Evolutionary conservation across 2,888 invertebrate species (phyloP), one percentile per base, ranked within the genome.

Genomic region (Drosophila kokeensis): DNA sequence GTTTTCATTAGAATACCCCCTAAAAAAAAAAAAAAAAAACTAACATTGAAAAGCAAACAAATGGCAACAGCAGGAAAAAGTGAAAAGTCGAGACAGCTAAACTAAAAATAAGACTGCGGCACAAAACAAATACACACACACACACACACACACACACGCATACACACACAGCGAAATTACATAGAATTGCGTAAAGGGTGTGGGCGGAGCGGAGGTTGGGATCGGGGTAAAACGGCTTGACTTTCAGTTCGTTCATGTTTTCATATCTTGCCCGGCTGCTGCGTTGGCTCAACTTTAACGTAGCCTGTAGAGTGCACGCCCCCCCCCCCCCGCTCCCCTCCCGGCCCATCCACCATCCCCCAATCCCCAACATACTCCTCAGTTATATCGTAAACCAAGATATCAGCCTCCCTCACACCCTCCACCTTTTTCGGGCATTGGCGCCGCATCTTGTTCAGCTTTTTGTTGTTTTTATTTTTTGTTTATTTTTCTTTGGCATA

Each of bases 401-500:
- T 61, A 52, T 38, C 60, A 50, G 42, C 32, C 24, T 4, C 15
- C n/a, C n/a, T 24, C 29, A 32, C 15, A 48, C 27, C 34, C 15
- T 11, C 32, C 49, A 50, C n/a, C 34, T 57, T 57, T 55, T 55
- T 55, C 27, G 38, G 57, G 45, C 15, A 27, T 58, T 40, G 57
- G 36, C 67, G 40, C 53, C 53, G 52, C 58, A 15, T 15, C 45
- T 59, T 62, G 24, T 40, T 60, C 1, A 45, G 40, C 11, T 27
- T 40, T 18, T 27, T 40, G 38, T 42, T 40, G 42, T 38, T 48
- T 49, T 49, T 60, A 60, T 75, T 59, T 81, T 71, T 80, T 87
- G 81, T 87, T 87, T 83, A 79, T 85, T 86, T 80, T 79, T 66
- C 70, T 81, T 85, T 85, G 76, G 86, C 86, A 83, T 81, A 87